Conservation (phyloP, 2,113 vertebrate genomes). For the Microtus richardsoni region DNA sequence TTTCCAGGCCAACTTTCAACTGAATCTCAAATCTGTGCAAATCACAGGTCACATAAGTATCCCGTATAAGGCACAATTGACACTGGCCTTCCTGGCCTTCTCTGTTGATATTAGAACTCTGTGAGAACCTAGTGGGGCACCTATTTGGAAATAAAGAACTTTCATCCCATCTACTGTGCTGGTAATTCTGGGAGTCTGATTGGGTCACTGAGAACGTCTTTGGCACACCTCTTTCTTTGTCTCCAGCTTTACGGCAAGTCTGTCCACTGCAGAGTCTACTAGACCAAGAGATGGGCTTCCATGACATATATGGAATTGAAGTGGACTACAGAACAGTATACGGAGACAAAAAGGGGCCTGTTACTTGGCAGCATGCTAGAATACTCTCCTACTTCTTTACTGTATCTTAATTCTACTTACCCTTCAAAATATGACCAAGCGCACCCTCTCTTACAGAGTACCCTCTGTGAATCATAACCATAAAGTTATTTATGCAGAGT, state of each 20-base stretch:
- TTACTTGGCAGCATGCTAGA: not conserved
- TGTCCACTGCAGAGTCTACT: not conserved
- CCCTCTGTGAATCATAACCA: conserved; percentile 14
- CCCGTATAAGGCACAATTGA: not conserved
- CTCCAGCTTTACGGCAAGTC: not conserved
- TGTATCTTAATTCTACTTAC: not conserved
- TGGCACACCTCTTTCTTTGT: not conserved
- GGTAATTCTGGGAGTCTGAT: not conserved
- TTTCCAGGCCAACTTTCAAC: conserved; percentile 40
- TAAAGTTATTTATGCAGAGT: not conserved
- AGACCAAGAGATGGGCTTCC: not conserved
- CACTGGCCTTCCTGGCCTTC: not conserved
- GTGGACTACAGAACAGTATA: not conserved
- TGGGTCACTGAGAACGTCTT: not conserved
- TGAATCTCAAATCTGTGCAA: conserved; percentile 26
- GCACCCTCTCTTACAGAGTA: not conserved
- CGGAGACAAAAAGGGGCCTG: not conserved
- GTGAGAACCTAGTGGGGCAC: conserved; percentile 23
- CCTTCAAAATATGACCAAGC: not conserved
- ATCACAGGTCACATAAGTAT: not conserved
- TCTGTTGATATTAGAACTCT: not conserved
- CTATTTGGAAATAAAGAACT: not conserved
- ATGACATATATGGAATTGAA: not conserved
- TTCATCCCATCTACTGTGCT: not conserved
- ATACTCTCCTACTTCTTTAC: not conserved